Conservation (phyloP, 2,888 invertebrate species). For the Synergus japonicus region DNA sequence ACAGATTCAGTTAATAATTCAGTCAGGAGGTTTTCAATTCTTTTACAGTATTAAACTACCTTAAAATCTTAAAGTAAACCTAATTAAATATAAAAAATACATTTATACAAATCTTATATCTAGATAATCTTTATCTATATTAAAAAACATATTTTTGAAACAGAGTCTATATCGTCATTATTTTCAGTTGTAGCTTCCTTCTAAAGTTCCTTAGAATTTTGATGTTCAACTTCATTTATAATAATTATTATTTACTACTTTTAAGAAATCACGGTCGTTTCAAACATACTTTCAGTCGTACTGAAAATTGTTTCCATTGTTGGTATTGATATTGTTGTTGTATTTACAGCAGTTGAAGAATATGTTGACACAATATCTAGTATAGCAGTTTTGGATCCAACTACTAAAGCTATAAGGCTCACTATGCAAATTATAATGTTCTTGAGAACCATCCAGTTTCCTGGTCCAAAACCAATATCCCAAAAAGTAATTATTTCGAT, state of each 20-base stretch:
- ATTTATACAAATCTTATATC: not conserved
- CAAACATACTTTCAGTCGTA: not conserved
- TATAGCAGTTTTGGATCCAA: conserved; percentile 87
- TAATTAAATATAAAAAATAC: not conserved
- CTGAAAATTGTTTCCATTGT: not conserved
- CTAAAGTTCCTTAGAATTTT: not conserved
- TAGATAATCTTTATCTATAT: not conserved
- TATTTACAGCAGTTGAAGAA: not conserved
- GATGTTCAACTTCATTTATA: no score
- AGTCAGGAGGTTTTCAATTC: not conserved
- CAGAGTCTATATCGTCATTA: conserved; percentile 1
- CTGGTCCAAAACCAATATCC: conserved; percentile 88
- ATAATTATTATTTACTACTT: not conserved
- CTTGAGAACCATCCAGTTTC: conserved; percentile 87
- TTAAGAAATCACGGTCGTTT: not conserved
- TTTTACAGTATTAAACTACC: not conserved
- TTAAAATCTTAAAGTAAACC: not conserved
- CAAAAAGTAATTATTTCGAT: conserved; percentile 92
- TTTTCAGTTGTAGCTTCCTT: not conserved
- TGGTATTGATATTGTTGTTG: not conserved
- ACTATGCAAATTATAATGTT: conserved; percentile 86
- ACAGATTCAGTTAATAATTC: not conserved
- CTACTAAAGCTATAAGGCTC: conserved; percentile 88
- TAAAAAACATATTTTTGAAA: not conserved
- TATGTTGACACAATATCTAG: conserved; percentile 79